phyloP scores from a whole-genome alignment of 2,797 vertebrate genomes.

The Tadarida brasiliensis region DNA sequence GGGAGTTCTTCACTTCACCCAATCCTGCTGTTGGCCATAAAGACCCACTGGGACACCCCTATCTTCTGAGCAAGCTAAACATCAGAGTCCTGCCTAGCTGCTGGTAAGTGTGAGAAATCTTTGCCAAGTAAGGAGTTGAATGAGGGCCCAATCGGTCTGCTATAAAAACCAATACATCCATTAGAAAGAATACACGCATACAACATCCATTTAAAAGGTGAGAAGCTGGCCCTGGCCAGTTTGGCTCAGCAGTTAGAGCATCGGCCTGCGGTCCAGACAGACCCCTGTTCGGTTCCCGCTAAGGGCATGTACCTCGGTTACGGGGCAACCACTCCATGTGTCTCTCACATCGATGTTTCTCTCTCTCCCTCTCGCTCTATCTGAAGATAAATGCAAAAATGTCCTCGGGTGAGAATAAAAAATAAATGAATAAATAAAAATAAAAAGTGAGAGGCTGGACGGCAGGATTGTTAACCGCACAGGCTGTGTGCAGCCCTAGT shows the following conservation, averaged over 20 bases:
- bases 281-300: too few relatives aligned
- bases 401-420: too few relatives aligned
- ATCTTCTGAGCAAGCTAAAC: neutral
- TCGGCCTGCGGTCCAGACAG: too few relatives aligned
- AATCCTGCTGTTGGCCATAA: neutral
- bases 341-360: too few relatives aligned
- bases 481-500: neutral
- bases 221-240: neutral
- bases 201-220: neutral
- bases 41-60: neutral
- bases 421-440: too few relatives aligned
- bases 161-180: neutral
- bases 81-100: neutral
- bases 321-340: too few relatives aligned
- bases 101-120: neutral
- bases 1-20: neutral
- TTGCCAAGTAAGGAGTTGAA: neutral
- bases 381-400: too few relatives aligned
- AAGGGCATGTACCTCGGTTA: too few relatives aligned
- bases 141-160: neutral
- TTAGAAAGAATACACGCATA: neutral
- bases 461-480: fast-evolving
- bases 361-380: too few relatives aligned
- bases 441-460: neutral
- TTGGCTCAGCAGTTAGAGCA: too few relatives aligned